phyloP scores from a whole-genome alignment of 1,140 invertebrate genomes.

The Bombus confusus region DNA sequence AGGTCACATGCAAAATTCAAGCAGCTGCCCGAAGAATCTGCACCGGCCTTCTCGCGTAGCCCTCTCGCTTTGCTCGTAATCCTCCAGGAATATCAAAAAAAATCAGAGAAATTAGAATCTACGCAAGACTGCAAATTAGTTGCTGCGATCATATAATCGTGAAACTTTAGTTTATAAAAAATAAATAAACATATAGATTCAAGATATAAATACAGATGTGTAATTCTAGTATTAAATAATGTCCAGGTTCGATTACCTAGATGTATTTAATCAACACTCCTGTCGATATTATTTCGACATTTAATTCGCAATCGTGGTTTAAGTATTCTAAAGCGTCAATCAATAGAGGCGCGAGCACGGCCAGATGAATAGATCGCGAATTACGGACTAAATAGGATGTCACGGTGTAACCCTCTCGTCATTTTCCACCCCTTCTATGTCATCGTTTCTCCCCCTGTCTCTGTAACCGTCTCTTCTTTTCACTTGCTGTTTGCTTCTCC shows the following conservation, averaged over 20 bases:
- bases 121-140: background rate
- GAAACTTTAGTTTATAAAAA: background rate
- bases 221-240: too few relatives aligned
- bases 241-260: too few relatives aligned
- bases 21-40: background rate
- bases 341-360: slow-evolving; percentile 55
- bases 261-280: too few relatives aligned
- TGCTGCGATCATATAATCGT: background rate
- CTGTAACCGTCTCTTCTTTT: slow-evolving; percentile 27
- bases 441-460: background rate
- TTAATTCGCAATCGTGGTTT: background rate
- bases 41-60: background rate
- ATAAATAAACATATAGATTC: too few relatives aligned
- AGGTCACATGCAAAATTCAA: background rate
- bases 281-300: too few relatives aligned
- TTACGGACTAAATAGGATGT: slow-evolving; percentile 71
- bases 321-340: background rate
- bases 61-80: background rate
- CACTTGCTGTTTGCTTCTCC: slow-evolving; percentile 7
- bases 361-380: slow-evolving; percentile 61
- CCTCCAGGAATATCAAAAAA: background rate
- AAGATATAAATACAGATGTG: too few relatives aligned
- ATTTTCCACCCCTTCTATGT: slow-evolving; percentile 46
- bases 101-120: background rate
- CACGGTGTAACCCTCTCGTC: slow-evolving; percentile 51